A percentile compares a stretch with the other conserved stretches of the same genome.
phyloP scores from a whole-genome alignment of 1,140 invertebrate genomes.

The Leucophenga varia region DNA sequence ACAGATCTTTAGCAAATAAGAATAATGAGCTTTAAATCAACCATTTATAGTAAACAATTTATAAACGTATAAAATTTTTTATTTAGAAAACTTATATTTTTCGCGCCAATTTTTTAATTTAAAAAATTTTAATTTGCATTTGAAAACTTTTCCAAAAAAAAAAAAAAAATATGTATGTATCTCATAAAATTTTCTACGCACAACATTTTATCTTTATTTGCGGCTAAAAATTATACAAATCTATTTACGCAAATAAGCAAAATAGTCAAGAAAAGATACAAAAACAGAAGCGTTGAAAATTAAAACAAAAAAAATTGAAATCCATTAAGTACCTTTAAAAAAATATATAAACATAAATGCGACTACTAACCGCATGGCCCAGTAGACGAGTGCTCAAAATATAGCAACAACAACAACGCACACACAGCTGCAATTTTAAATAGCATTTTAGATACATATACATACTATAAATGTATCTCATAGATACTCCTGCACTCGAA shows the following conservation, averaged over 20 bases:
- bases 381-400: conserved; percentile 22
- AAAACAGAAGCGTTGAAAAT: conserved; percentile 11
- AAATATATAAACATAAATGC: too few relatives aligned
- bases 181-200: not conserved
- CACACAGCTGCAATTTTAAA: too few relatives aligned
- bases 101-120: too few relatives aligned
- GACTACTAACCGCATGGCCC: conserved; percentile 52
- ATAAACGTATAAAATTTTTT: too few relatives aligned
- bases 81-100: too few relatives aligned
- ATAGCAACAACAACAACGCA: too few relatives aligned
- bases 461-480: not conserved
- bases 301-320: conserved; percentile 33
- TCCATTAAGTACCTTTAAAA: conserved; percentile 53
- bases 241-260: conserved; percentile 16
- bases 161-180: conserved; percentile 1
- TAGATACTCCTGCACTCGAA: too few relatives aligned
- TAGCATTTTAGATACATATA: conserved; percentile 2
- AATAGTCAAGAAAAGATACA: conserved; percentile 9
- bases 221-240: conserved; percentile 12
- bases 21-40: too few relatives aligned
- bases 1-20: too few relatives aligned
- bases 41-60: too few relatives aligned
- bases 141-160: conserved; percentile 6
- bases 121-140: too few relatives aligned
- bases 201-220: not conserved